Evolutionary conservation across 2,113 vertebrate species (phyloP), one percentile per base, ranked within the genome.

Genomic region (Isurus oxyrinchus): DNA sequence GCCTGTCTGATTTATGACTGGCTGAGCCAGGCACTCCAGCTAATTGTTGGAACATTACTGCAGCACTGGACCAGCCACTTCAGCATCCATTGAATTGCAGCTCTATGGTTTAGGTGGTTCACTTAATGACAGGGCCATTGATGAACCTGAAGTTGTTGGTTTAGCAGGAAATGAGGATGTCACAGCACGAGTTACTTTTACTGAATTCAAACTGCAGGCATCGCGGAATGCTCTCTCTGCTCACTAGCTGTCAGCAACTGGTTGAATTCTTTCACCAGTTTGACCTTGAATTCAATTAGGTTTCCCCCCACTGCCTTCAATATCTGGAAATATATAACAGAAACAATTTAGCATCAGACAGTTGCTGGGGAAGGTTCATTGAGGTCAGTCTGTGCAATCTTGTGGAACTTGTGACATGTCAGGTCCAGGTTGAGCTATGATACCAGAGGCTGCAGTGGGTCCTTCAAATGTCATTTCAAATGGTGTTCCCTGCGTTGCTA

Each of bases 241-340:
- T 93, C 88, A 59, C 55, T 61, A 27, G 19, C 90, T 93, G 90
- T 93, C 90, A 93, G 61, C 31, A 93, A 61, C 90, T 63, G 57
- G 35, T n/a, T n/a, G 6, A 61, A n/a, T 8, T 93, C 57, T 93
- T 93, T 61, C 35, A 93, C 6, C 90, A 93, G 13, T 61, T 93
- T 63, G 59, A 93, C 90, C 90, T 93, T 93, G 90, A 93, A 93
- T 93, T 93, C 90, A 63, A 63, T 93, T 35, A 63, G 90, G 90
- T 63, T 16, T 49, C 44, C 44, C 16, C 59, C n/a, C 27, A 93
- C 61, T 93, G 57, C n/a, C 90, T 93, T 93, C 90, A n/a, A 63
- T 61, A 93, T 63, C 90, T 93, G 59, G 57, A 93, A 63, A n/a
- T 63, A 63, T 93, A 61, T 61, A 61, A 93, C 90, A 93, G 59